A percentile compares a stretch with the other conserved stretches of the same genome.
phyloP scores from a whole-genome alignment of 2,797 vertebrate species.

The Gallirallus australis region DNA sequence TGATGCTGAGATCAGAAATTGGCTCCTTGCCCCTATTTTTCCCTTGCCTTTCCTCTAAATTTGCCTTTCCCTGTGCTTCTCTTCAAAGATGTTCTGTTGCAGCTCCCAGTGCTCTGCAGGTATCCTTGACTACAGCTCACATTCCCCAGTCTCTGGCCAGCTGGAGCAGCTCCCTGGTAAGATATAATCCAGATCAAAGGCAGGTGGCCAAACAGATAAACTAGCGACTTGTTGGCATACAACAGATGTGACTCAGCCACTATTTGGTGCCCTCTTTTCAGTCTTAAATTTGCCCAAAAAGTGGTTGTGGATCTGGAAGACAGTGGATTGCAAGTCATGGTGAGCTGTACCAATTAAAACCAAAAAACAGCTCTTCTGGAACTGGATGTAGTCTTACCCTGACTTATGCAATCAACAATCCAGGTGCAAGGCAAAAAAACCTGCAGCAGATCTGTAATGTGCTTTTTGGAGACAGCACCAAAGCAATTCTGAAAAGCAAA shows the following conservation, averaged over 20 bases:
- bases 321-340: neutral
- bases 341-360: neutral
- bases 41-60: conserved; percentile 14
- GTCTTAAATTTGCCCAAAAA: neutral
- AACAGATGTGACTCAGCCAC: conserved; percentile 16
- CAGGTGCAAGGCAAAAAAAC: conserved; percentile 10
- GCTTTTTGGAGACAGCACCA: neutral
- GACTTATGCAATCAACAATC: neutral
- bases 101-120: conserved; percentile 48
- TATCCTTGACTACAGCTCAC: conserved; percentile 73
- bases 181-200: conserved; percentile 53
- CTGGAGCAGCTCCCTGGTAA: conserved; percentile 35
- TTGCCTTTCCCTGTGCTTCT: neutral
- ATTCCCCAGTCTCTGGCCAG: conserved; percentile 38
- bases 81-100: conserved; percentile 26
- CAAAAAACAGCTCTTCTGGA: neutral
- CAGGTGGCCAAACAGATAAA: conserved; percentile 38
- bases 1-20: conserved; percentile 65
- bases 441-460: neutral
- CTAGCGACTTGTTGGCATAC: neutral
- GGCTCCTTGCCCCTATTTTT: conserved; percentile 45
- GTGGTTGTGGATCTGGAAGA: neutral
- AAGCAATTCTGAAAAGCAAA: neutral
- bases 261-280: neutral
- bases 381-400: neutral